A percentile compares a stretch with the other conserved stretches of the same genome.
These are phyloP conservation scores for Otolemur crassicaudatus DNA, from an alignment of 2,797 vertebrate genomes.

Conservation along the genomic window DNA sequence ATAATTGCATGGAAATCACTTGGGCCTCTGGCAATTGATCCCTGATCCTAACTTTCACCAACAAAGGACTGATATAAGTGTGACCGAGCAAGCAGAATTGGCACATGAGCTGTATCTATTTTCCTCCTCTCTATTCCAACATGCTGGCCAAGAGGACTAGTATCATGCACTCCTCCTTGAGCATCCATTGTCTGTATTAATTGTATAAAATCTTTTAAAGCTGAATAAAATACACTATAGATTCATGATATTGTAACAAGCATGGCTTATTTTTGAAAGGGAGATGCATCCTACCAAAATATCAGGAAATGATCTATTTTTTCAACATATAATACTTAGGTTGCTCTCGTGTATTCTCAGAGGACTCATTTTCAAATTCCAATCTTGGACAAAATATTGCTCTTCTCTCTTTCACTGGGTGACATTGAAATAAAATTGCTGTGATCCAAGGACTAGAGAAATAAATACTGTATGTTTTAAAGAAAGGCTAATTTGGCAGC, in stretches of 20 bases:
- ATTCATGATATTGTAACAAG: not conserved
- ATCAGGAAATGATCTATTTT: not conserved
- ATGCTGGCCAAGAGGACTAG: not conserved
- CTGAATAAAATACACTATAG: not conserved
- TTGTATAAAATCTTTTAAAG: not conserved
- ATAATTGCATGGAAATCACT: not conserved
- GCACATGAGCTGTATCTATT: not conserved
- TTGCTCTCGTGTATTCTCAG: not conserved
- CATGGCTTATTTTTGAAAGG: not conserved
- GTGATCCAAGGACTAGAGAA: not conserved
- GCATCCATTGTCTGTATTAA: not conserved
- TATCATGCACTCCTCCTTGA: not conserved
- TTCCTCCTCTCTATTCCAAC: not conserved
- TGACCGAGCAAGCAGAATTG: not conserved
- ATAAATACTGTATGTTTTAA: not conserved
- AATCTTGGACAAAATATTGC: not conserved
- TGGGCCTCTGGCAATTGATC: not conserved
- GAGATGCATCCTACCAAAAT: not conserved
- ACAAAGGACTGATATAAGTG: not conserved
- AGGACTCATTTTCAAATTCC: not conserved
- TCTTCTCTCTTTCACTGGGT: not conserved
- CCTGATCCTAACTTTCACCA: not conserved
- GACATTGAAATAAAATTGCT: not conserved
- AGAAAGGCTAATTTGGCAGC: not conserved
- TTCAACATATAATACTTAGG: not conserved